These are phyloP conservation scores for Phymorhynchus buccinoides DNA, from an alignment of 1,140 invertebrate species.

Conservation along the genomic window DNA sequence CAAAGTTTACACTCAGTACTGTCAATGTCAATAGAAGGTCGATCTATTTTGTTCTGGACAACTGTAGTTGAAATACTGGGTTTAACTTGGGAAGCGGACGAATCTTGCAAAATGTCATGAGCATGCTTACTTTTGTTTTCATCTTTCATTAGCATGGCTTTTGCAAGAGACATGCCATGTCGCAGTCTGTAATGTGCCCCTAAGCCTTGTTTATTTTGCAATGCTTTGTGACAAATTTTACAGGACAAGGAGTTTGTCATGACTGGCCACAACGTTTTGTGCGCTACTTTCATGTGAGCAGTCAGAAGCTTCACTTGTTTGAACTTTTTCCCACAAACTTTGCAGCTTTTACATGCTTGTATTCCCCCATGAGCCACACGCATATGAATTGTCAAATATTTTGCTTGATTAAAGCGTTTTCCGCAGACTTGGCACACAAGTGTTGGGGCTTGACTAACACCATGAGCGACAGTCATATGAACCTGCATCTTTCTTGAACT, in stretches of 20 bases:
- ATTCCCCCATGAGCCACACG: background rate
- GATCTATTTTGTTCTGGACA: background rate
- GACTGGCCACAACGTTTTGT: background rate
- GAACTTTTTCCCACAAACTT: constrained; percentile 22
- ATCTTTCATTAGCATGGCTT: background rate
- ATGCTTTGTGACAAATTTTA: constrained; percentile 13
- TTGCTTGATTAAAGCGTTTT: constrained; percentile 3
- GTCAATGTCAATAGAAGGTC: background rate
- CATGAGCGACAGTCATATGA: background rate
- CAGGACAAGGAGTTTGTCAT: constrained; percentile 15
- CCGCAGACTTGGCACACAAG: constrained; percentile 28
- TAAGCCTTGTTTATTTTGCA: constrained; percentile 16
- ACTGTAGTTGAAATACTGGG: background rate
- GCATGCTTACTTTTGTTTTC: background rate
- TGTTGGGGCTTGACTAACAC: background rate
- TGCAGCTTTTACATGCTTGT: background rate
- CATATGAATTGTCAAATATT: background rate
- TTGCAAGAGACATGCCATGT: background rate
- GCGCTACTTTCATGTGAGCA: constrained; percentile 7
- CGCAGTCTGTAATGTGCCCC: background rate
- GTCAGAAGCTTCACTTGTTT: background rate
- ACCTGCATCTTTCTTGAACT: background rate
- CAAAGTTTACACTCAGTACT: background rate
- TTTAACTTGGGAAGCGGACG: background rate
- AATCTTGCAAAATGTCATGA: background rate